phyloP scores from a whole-genome alignment of 2,888 invertebrate species.

The Nudaria mundana region DNA sequence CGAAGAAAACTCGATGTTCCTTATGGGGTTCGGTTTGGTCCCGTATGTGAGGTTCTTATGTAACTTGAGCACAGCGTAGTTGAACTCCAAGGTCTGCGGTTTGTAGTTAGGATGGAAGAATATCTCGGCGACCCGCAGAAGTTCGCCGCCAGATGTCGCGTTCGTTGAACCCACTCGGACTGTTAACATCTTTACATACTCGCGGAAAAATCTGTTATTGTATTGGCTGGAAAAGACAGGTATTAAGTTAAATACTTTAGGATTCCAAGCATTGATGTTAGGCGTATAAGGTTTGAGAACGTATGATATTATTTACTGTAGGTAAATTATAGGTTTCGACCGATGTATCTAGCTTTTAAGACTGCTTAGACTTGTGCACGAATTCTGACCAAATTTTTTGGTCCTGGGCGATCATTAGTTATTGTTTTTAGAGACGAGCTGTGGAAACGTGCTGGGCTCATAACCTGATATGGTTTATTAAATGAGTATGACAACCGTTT shows the following conservation, averaged over 20 bases:
- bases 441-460: too few species aligned
- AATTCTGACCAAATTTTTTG: too few species aligned
- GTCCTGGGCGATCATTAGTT: too few species aligned
- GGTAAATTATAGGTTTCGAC: too few species aligned
- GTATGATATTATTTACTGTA: too few species aligned
- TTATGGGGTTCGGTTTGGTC: slow-evolving; percentile 23
- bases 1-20: slow-evolving; percentile 40
- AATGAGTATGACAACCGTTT: too few species aligned
- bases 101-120: slow-evolving; percentile 75
- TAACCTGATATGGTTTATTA: too few species aligned
- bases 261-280: too few species aligned
- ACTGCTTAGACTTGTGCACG: too few species aligned
- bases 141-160: slow-evolving; percentile 60
- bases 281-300: too few species aligned
- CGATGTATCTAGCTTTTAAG: too few species aligned
- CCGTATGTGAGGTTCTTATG: slow-evolving; percentile 56
- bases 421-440: too few species aligned
- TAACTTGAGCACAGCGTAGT: slow-evolving; percentile 58
- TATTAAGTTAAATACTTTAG: not conserved
- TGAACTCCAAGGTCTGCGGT: slow-evolving; percentile 62
- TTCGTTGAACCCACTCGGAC: slow-evolving; percentile 65
- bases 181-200: slow-evolving; percentile 68
- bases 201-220: slow-evolving; percentile 72
- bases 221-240: slow-evolving; percentile 53
- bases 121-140: slow-evolving; percentile 56